Evolutionary conservation across 2,797 vertebrate genomes (phyloP).

Genomic region (Melanotaenia trifasciata): DNA sequence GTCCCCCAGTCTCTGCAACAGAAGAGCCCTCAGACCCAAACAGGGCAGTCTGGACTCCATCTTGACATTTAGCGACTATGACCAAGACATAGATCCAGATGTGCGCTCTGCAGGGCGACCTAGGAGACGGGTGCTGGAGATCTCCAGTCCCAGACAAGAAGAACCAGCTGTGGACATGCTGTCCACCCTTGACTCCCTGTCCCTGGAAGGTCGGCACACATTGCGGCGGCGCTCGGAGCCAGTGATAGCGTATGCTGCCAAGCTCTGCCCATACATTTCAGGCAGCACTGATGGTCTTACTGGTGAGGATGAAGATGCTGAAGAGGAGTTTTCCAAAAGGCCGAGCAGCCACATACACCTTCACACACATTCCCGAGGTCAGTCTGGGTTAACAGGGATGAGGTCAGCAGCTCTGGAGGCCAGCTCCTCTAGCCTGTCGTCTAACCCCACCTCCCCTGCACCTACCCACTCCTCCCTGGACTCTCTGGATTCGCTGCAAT

Average conservation of each 20-base stretch:
- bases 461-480: conserved; percentile 84
- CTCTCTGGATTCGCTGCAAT: conserved; percentile 82
- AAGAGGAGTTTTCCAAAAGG: conserved; percentile 15
- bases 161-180: conserved; percentile 25
- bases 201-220: conserved; percentile 17
- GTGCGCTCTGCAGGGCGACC: conserved; percentile 45
- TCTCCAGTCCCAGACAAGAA: conserved; percentile 38
- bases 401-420: conserved; percentile 76
- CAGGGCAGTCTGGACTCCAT: conserved; percentile 91
- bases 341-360: neutral
- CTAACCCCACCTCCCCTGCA: conserved; percentile 83
- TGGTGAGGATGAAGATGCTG: conserved; percentile 27
- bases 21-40: conserved; percentile 65
- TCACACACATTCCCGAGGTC: conserved; percentile 35
- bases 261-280: conserved; percentile 53
- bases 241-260: conserved; percentile 73
- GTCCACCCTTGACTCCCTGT: conserved; percentile 30
- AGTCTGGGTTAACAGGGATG: conserved; percentile 35
- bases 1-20: conserved; percentile 78
- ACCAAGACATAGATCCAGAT: conserved; percentile 82
- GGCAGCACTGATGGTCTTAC: conserved; percentile 58
- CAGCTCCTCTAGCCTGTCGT: conserved; percentile 88
- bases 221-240: conserved; percentile 72
- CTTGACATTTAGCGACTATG: conserved; percentile 89
- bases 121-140: conserved; percentile 31